A percentile compares a stretch with the other conserved stretches of the same genome.
phyloP scores from a whole-genome alignment of 2,113 vertebrate species.

The Scomber scombrus region DNA sequence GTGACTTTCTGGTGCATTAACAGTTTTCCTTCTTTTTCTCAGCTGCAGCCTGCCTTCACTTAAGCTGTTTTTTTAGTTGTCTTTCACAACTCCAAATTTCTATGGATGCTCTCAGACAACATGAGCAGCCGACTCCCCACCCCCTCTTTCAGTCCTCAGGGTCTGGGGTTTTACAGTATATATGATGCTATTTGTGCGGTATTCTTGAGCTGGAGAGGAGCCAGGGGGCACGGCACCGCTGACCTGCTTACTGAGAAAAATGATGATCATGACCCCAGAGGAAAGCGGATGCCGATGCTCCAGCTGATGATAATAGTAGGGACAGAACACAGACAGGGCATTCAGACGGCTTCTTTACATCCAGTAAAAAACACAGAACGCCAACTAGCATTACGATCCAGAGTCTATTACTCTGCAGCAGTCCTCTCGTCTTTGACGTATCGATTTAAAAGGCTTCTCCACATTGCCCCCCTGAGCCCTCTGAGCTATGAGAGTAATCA shows the following conservation, averaged over 20 bases:
- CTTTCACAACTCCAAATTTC: conserved; percentile 35
- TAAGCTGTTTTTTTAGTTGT: neutral
- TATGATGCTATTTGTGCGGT: conserved; percentile 55
- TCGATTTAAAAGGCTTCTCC: conserved; percentile 74
- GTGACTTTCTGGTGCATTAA: neutral
- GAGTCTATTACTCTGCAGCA: conserved; percentile 3
- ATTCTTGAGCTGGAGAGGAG: conserved; percentile 60
- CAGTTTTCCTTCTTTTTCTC: neutral
- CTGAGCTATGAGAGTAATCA: conserved; percentile 80
- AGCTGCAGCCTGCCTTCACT: neutral
- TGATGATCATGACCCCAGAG: conserved; percentile 66
- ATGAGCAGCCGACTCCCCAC: conserved; percentile 21
- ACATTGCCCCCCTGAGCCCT: conserved; percentile 60
- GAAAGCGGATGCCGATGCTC: conserved; percentile 43
- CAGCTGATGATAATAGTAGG: conserved; percentile 28
- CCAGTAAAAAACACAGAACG: conserved; percentile 34
- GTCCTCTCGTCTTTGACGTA: conserved; percentile 55
- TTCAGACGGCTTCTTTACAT: conserved; percentile 17
- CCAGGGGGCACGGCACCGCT: conserved; percentile 71
- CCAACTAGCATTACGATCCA: conserved; percentile 37
- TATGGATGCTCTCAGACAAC: conserved; percentile 16
- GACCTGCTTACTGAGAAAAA: conserved; percentile 77
- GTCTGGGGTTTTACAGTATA: conserved; percentile 45
- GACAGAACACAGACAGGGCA: conserved; percentile 42
- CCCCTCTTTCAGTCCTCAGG: neutral